Conservation (phyloP, 1,140 invertebrate species). For the Temnothorax curvispinosus region DNA sequence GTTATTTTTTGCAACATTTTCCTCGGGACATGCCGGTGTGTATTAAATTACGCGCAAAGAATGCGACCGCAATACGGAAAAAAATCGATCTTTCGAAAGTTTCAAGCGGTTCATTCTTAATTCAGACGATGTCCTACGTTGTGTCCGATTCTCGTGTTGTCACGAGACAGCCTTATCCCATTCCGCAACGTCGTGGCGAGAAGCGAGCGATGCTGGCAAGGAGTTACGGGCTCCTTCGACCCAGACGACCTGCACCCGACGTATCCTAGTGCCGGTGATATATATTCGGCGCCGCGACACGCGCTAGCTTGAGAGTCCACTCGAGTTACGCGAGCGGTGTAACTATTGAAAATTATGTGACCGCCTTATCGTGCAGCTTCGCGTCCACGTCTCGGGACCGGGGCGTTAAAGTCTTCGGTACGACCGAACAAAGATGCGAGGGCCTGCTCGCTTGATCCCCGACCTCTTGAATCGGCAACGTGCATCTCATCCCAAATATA, state of each 20-base stretch:
- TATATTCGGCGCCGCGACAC: conserved; percentile 64
- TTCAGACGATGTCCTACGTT: neutral
- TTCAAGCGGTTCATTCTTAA: neutral
- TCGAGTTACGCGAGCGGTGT: conserved; percentile 10
- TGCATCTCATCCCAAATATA: neutral
- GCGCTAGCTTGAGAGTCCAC: conserved; percentile 36
- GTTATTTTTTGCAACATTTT: neutral
- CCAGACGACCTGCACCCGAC: conserved; percentile 74
- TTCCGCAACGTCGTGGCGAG: conserved; percentile 21
- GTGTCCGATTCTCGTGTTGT: conserved; percentile 15
- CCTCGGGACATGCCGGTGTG: neutral
- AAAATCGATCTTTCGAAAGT: neutral
- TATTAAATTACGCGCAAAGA: neutral
- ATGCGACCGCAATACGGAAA: neutral
- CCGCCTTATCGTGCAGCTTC: conserved; percentile 12
- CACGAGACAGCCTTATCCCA: conserved; percentile 27
- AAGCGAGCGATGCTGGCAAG: conserved; percentile 60
- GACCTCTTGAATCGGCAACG: neutral
- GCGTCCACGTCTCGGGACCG: neutral
- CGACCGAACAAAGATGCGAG: neutral
- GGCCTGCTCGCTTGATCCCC: neutral
- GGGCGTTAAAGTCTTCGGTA: conserved; percentile 1
- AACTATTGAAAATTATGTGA: conserved; percentile 58
- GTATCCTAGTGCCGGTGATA: conserved; percentile 74
- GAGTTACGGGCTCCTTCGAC: conserved; percentile 76